Base-by-base conservation (phyloP, 2,797 vertebrate species). In the Cossypha polioptera region DNA sequence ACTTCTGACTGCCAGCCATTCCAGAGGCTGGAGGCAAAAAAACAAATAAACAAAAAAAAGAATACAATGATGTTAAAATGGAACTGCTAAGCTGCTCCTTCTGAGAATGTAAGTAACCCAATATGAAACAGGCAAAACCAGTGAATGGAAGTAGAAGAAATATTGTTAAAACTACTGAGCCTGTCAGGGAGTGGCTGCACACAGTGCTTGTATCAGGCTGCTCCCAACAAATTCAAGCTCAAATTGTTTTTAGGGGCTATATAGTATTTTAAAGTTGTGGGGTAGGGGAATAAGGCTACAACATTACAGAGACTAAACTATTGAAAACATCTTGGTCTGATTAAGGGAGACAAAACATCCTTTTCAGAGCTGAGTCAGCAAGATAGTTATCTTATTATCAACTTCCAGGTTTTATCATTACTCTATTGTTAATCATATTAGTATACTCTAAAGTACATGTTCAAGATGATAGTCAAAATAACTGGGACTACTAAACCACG, bases 331-430 rank as follows among this genome's bases (percentile, higher is more conserved):
- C 36, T 65, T 61, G 16, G 36, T 51, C 75, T 72, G 9, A 43
- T 48, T n/a, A 81, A 71, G 36, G 54, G 15, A 72, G 58, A 82
- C 63, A 82, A 72, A 88, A 86, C 71, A 76, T 59, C 51, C 79
- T 77, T 24, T 90, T 47, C 29, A 45, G 13, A 84, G 71, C n/a
- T 90, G 74, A 90, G 48, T 65, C 73, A 73, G 42, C 47, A 67
- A 77, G 43, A 90, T 38, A 33, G 38, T 42, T 84, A 89, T 20
- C 78, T 76, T 86, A 69, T 7, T 45, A 84, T 29, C 16, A 69
- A 62, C 66, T 87, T 85, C 77, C 77, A 81, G 38, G 43, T 81
- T 81, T 90, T 88, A 75, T 38, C 8, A 42, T 68, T 61, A 82
- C 21, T 72, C 54, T 75, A 25, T 10, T 67, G 33, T 67, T 75